phyloP scores from a whole-genome alignment of 2,797 vertebrate genomes.

The Distichodus sexfasciatus region DNA sequence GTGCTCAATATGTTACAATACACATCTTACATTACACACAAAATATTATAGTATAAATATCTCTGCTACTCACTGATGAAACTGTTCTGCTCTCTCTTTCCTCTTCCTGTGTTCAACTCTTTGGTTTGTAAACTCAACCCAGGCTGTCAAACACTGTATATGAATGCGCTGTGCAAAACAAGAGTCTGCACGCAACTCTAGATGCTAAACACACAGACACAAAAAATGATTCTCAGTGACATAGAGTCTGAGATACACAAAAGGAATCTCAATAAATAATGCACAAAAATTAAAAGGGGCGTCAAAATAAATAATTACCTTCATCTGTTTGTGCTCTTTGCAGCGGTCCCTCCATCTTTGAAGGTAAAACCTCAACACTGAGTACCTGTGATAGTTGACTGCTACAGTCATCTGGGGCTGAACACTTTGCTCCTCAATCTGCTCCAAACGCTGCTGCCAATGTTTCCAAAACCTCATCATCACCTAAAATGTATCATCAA shows the following conservation, averaged over 20 bases:
- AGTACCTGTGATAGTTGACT: slow-evolving; percentile 73
- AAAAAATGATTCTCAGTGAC: not conserved
- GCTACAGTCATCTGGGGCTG: slow-evolving; percentile 62
- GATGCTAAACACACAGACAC: slow-evolving; percentile 51
- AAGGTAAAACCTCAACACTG: slow-evolving; percentile 63
- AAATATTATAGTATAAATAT: not conserved
- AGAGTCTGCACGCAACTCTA: slow-evolving; percentile 59
- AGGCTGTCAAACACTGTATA: slow-evolving; percentile 63
- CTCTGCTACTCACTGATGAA: slow-evolving; percentile 57
- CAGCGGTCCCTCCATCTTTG: slow-evolving; percentile 65
- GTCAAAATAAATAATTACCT: no score
- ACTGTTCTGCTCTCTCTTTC: slow-evolving; percentile 56
- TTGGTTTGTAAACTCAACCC: slow-evolving; percentile 62
- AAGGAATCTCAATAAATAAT: no score
- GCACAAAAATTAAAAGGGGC: no score
- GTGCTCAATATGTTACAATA: not conserved
- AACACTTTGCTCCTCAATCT: slow-evolving; percentile 75
- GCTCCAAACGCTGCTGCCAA: slow-evolving; percentile 78
- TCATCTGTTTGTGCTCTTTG: slow-evolving; percentile 54
- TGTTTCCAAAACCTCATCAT: slow-evolving; percentile 73
- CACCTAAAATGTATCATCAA: slow-evolving; percentile 63
- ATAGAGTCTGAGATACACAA: not conserved
- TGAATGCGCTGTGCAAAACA: slow-evolving; percentile 60
- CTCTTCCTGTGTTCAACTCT: slow-evolving; percentile 49
- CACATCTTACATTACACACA: not conserved